Conservation (phyloP, 2,113 vertebrate genomes). For the Eptesicus fuscus region DNA sequence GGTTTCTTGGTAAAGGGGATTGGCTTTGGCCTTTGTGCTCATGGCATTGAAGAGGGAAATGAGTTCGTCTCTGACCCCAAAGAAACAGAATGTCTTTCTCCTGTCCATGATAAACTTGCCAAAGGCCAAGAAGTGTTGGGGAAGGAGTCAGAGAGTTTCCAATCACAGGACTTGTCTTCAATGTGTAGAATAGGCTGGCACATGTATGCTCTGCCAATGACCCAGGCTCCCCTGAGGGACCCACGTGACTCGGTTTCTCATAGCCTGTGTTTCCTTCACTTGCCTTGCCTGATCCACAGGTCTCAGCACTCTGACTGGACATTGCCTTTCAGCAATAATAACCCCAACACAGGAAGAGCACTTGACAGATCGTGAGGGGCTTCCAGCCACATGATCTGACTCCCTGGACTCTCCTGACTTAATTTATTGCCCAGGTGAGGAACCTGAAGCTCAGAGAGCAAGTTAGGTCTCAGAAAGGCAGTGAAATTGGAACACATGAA, state of each 20-base stretch:
- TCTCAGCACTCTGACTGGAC: neutral
- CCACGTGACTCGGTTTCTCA: neutral
- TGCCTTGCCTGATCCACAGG: neutral
- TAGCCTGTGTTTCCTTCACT: neutral
- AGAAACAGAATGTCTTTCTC: neutral
- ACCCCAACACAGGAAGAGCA: neutral
- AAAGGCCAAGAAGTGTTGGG: neutral
- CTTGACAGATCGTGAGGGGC: neutral
- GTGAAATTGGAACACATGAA: neutral
- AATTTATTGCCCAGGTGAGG: neutral
- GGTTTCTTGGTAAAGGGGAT: neutral
- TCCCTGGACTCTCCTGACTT: neutral
- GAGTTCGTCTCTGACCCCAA: neutral
- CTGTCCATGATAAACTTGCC: neutral
- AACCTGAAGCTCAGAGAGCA: neutral
- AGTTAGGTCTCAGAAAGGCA: neutral
- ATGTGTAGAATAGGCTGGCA: neutral
- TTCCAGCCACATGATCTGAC: neutral
- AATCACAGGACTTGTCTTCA: neutral
- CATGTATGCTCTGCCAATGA: neutral
- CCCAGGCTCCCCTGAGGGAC: neutral
- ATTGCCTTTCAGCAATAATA: neutral
- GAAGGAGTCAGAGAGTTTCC: neutral
- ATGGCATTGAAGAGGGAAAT: neutral
- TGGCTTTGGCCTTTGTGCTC: neutral